These are phyloP conservation scores for Siphamia tubifer DNA, from an alignment of 2,113 vertebrate species.

Conservation along the genomic window DNA sequence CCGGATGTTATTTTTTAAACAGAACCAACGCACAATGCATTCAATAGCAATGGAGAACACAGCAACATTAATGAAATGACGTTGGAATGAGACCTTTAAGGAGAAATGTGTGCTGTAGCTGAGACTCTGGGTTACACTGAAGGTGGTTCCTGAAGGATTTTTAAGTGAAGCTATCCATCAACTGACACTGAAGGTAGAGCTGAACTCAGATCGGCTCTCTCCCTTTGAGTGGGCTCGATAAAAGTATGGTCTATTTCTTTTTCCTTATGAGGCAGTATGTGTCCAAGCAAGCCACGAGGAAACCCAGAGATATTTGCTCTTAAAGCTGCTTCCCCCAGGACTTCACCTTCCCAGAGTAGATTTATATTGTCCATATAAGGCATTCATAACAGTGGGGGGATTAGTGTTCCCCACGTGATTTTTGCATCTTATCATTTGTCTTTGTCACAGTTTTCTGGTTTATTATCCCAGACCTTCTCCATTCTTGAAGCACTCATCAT, in stretches of 20 bases:
- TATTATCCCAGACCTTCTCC: slow-evolving; percentile 13
- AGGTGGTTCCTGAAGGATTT: neutral
- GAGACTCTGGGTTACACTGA: too few relatives aligned
- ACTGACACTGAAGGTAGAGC: slow-evolving; percentile 5
- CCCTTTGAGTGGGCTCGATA: neutral
- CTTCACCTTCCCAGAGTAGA: neutral
- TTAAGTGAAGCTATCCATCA: neutral
- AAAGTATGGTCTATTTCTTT: neutral
- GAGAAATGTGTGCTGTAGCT: too few relatives aligned
- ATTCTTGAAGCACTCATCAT: slow-evolving; percentile 15
- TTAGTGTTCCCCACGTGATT: neutral
- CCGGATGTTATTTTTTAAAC: too few relatives aligned
- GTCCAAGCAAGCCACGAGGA: neutral
- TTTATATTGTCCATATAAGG: neutral
- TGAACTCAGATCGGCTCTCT: slow-evolving; percentile 5
- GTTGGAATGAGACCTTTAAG: too few relatives aligned
- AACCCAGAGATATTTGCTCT: neutral
- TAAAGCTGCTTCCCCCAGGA: neutral
- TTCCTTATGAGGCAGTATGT: neutral
- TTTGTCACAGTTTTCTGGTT: neutral
- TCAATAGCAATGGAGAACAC: too few relatives aligned
- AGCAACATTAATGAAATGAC: too few relatives aligned
- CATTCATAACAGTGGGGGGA: neutral
- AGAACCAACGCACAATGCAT: too few relatives aligned
- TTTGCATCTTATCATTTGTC: neutral